phyloP scores from a whole-genome alignment of 2,113 vertebrate genomes.

The Entelurus aequoreus region DNA sequence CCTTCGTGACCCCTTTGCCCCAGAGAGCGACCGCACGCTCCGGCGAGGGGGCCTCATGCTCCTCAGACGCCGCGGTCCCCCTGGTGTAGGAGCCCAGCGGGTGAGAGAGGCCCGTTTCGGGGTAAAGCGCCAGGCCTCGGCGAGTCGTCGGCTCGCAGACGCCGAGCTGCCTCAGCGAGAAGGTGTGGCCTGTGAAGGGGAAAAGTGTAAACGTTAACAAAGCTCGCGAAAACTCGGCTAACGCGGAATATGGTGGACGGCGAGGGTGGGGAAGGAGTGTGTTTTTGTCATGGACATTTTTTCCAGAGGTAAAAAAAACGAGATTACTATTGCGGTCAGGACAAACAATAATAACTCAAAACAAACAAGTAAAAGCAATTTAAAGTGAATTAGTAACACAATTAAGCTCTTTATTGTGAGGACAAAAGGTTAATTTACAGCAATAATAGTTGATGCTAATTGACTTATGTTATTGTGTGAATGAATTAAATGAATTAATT shows the following conservation, averaged over 20 bases:
- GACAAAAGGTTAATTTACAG: too few relatives aligned
- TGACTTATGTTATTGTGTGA: too few relatives aligned
- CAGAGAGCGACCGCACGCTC: slow-evolving; percentile 93
- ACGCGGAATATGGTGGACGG: slow-evolving; percentile 16
- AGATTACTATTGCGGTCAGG: too few relatives aligned
- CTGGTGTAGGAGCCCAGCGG: slow-evolving; percentile 83
- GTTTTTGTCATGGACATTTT: too few relatives aligned
- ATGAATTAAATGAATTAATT: too few relatives aligned
- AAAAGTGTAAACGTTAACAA: slow-evolving; percentile 63
- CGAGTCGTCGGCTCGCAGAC: slow-evolving; percentile 90
- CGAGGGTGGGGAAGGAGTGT: not conserved
- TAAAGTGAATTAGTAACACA: too few relatives aligned
- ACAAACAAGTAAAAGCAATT: too few relatives aligned
- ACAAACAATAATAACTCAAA: too few relatives aligned
- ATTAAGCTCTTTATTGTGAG: too few relatives aligned
- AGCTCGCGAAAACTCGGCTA: slow-evolving; percentile 43
- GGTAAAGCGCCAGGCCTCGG: slow-evolving; percentile 91
- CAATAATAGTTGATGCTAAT: too few relatives aligned
- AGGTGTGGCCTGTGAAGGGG: slow-evolving; percentile 88
- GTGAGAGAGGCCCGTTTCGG: slow-evolving; percentile 94
- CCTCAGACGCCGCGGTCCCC: slow-evolving; percentile 84
- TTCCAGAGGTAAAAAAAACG: too few relatives aligned
- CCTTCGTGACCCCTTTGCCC: slow-evolving; percentile 85
- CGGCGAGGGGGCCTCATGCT: slow-evolving; percentile 89
- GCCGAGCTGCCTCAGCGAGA: slow-evolving; percentile 96